Conservation (phyloP, 2,888 invertebrate species). For the Acleris laterana region DNA sequence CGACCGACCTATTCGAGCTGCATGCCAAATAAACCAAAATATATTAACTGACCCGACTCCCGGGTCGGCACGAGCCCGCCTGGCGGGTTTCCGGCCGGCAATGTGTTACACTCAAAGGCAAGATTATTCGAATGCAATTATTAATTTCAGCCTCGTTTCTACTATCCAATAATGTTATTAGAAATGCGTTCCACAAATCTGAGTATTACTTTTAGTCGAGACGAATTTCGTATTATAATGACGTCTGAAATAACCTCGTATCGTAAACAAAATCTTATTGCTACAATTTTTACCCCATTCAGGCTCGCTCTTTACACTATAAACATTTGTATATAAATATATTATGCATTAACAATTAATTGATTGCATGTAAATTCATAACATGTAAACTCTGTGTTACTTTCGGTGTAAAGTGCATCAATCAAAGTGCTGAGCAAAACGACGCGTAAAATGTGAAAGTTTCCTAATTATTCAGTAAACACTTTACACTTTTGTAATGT, state of each 20-base stretch:
- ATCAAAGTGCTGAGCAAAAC: too few relatives aligned
- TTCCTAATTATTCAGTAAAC: too few relatives aligned
- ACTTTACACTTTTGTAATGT: too few relatives aligned
- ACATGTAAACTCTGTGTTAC: too few relatives aligned
- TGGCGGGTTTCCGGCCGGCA: too few relatives aligned
- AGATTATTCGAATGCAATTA: constrained; percentile 52
- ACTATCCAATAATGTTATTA: constrained; percentile 39
- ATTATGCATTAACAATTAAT: constrained; percentile 23
- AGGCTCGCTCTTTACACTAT: constrained; percentile 1
- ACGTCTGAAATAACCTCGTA: constrained; percentile 52
- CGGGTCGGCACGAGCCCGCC: too few relatives aligned
- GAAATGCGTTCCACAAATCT: constrained; percentile 46
- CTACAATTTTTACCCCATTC: constrained; percentile 13
- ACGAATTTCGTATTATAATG: constrained; percentile 39
- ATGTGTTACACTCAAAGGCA: constrained; percentile 52
- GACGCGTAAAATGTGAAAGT: too few relatives aligned
- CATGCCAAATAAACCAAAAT: too few relatives aligned
- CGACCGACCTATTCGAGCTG: too few relatives aligned
- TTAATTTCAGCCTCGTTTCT: constrained; percentile 44
- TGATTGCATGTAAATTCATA: neutral
- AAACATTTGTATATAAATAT: constrained; percentile 24
- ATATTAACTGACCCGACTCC: too few relatives aligned
- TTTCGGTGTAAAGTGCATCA: too few relatives aligned
- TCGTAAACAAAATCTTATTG: constrained; percentile 28
- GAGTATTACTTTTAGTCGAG: constrained; percentile 52